phyloP scores from a whole-genome alignment of 2,888 invertebrate species.

The Polymixis lichenea region DNA sequence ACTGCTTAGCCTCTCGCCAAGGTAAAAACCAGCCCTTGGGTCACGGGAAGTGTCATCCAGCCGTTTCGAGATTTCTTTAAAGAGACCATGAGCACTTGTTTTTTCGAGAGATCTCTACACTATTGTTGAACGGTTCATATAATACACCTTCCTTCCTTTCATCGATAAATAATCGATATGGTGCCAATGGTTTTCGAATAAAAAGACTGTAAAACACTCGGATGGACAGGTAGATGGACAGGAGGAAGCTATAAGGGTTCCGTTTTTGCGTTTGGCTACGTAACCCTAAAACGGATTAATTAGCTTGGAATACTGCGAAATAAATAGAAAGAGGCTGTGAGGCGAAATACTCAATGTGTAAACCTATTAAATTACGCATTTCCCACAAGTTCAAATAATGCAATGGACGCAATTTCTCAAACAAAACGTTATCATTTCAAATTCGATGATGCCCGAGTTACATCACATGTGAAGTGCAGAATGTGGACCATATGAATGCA shows the following conservation, averaged over 20 bases:
- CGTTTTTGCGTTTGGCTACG: too few species aligned
- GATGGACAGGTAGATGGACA: too few species aligned
- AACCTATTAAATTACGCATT: neutral
- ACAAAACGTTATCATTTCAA: constrained; percentile 17
- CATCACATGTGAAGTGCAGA: constrained; percentile 51
- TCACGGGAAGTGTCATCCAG: too few species aligned
- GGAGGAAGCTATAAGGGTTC: too few species aligned
- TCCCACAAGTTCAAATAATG: constrained; percentile 7
- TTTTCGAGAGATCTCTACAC: neutral
- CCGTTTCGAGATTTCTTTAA: too few species aligned
- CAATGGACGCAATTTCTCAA: neutral
- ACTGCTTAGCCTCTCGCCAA: too few species aligned
- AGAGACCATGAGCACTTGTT: too few species aligned
- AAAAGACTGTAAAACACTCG: too few species aligned
- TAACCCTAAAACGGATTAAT: too few species aligned
- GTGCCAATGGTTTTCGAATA: too few species aligned
- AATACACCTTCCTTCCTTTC: neutral
- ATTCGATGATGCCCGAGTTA: constrained; percentile 3
- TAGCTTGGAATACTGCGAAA: neutral
- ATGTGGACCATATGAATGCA: constrained; percentile 71
- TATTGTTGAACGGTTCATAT: neutral
- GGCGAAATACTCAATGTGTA: neutral
- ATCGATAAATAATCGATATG: too few species aligned
- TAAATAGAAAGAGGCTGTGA: neutral
- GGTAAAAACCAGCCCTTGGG: too few species aligned